Percentiles rank a stretch among this genome's conserved stretches.
Evolutionary conservation across 2,113 vertebrate species (phyloP).

Genomic region (Dromaius novaehollandiae): DNA sequence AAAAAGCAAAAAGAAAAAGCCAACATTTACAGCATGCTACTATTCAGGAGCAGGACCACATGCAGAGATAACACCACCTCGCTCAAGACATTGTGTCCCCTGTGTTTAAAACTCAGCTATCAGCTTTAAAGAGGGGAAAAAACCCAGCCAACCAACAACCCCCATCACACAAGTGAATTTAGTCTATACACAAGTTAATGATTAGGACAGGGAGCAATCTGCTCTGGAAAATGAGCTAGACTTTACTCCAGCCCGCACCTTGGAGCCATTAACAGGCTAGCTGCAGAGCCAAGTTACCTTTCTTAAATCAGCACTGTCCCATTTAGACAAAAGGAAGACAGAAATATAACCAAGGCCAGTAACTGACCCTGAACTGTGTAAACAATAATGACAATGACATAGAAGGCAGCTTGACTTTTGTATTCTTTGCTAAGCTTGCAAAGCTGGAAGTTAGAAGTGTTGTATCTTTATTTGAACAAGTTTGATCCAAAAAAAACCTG

Average conservation of each 20-base stretch:
- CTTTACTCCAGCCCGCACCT: not conserved
- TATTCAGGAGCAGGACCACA: not conserved
- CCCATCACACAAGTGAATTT: fast-evolving
- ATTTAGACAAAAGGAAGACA: not conserved
- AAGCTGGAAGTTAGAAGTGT: not conserved
- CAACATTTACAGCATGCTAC: not conserved
- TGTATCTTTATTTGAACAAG: constrained; percentile 6
- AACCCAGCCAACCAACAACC: not conserved
- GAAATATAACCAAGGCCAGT: constrained; percentile 3
- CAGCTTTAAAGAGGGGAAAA: not conserved
- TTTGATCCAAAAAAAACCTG: not conserved
- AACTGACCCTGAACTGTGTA: constrained; percentile 6
- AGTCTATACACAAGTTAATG: not conserved
- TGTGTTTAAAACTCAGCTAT: not conserved
- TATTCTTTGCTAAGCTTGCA: not conserved
- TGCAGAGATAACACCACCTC: not conserved
- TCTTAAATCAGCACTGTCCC: not conserved
- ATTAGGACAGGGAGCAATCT: not conserved
- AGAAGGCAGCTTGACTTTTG: not conserved
- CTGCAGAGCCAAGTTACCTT: fast-evolving
- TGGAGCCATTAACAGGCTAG: not conserved
- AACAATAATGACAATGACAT: not conserved
- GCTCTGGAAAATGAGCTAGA: not conserved
- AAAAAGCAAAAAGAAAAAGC: not conserved
- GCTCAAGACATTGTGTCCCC: not conserved